Conservation (phyloP, 2,797 vertebrate species). For the Callimico goeldii region DNA sequence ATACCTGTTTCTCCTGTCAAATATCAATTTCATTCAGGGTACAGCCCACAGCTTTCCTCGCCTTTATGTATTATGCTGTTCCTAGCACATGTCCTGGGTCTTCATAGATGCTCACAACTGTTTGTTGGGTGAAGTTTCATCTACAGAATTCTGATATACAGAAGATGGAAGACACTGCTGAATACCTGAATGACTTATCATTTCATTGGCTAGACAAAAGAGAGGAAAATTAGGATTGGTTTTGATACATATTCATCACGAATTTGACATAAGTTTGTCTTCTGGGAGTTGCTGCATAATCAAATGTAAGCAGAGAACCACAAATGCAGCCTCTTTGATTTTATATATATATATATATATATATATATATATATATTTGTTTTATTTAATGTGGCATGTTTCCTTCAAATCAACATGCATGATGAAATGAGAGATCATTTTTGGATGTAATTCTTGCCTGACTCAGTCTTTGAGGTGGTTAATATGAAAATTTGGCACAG, state of each 20-base stretch:
- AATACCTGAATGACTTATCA: not conserved
- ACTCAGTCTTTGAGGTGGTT: conserved; percentile 60
- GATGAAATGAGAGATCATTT: conserved; percentile 62
- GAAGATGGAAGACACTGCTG: not conserved
- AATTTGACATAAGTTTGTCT: conserved; percentile 45
- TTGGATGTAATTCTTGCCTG: conserved; percentile 73
- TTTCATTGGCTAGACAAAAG: conserved; percentile 7
- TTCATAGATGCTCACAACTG: not conserved
- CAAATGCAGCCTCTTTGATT: conserved; percentile 47
- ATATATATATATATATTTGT: not conserved
- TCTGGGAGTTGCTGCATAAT: conserved; percentile 45
- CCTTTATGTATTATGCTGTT: not conserved
- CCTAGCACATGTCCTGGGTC: not conserved
- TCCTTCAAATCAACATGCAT: conserved; percentile 53
- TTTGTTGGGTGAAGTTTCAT: not conserved
- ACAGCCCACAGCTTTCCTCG: not conserved
- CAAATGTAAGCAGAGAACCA: not conserved
- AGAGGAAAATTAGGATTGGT: conserved; percentile 37
- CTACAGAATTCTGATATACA: not conserved
- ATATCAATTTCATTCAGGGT: not conserved
- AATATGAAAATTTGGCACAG: conserved; percentile 75
- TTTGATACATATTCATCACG: conserved; percentile 54
- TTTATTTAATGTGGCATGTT: conserved; percentile 46
- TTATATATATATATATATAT: not conserved
- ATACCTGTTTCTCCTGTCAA: not conserved